Percentiles rank a stretch among this genome's conserved stretches.
Conservation (phyloP, 2,113 vertebrate genomes). For the Microcebus tavaratra region DNA sequence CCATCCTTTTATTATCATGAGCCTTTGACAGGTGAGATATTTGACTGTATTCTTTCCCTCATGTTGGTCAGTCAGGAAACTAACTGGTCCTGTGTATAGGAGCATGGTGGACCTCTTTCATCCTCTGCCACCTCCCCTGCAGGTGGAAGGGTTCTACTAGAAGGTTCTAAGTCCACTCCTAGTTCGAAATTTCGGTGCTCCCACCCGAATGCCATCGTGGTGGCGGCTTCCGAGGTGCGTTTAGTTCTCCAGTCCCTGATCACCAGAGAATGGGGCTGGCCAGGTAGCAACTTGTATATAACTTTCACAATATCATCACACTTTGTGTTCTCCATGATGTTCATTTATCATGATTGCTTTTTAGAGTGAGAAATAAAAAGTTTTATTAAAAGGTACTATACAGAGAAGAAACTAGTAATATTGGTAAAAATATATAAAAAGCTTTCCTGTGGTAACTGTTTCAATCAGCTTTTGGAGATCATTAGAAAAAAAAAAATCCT, state of each 20-base stretch:
- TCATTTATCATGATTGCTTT: background rate
- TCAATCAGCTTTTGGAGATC: background rate
- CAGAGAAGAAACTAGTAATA: background rate
- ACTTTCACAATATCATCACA: constrained; percentile 56
- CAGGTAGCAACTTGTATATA: background rate
- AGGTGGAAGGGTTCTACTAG: background rate
- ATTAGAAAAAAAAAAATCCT: background rate
- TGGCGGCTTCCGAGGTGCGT: background rate
- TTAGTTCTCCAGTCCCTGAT: background rate
- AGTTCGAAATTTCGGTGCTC: accelerated
- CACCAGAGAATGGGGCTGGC: too few relatives aligned
- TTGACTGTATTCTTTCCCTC: background rate
- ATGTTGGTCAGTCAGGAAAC: background rate
- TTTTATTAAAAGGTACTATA: background rate
- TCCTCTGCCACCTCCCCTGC: background rate
- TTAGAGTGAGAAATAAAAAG: background rate
- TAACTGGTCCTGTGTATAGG: background rate
- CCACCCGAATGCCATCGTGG: background rate
- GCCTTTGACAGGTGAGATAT: background rate
- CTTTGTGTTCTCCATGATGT: background rate
- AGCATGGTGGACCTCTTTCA: background rate
- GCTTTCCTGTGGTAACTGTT: background rate
- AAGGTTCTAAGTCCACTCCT: background rate
- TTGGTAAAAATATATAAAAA: background rate
- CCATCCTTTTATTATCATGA: background rate